Percentiles rank a stretch among this genome's conserved stretches.
These are phyloP conservation scores for Pseudorectes ferrugineus DNA, from an alignment of 2,113 vertebrate species.

Conservation along the genomic window DNA sequence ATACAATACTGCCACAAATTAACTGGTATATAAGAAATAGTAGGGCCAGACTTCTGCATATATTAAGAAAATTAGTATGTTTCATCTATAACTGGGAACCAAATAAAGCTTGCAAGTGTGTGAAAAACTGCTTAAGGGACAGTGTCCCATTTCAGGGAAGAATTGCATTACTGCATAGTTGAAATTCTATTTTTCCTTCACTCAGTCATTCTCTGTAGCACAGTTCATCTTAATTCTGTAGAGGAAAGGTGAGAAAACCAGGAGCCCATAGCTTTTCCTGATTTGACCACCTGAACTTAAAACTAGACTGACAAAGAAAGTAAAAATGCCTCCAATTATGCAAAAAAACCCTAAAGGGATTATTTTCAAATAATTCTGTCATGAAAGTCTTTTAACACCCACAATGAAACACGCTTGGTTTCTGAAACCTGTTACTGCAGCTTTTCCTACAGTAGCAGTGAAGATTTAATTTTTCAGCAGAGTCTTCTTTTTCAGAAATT, in stretches of 20 bases:
- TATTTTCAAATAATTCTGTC: background rate
- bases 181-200: background rate
- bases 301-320: background rate
- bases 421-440: background rate
- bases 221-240: background rate
- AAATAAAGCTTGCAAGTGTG: background rate
- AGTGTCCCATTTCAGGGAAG: background rate
- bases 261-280: background rate
- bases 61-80: background rate
- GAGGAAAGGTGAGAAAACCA: background rate
- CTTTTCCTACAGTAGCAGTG: background rate
- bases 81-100: background rate
- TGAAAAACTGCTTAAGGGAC: background rate
- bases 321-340: background rate
- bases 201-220: background rate
- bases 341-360: background rate
- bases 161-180: background rate
- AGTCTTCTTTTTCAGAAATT: background rate
- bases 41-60: background rate
- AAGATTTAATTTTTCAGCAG: background rate
- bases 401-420: background rate
- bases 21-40: background rate
- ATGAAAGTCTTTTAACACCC: background rate
- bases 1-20: background rate
- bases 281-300: background rate